Evolutionary conservation across 2,113 vertebrate species (phyloP), one percentile per base, ranked within the genome.

Genomic region (Laticauda laticaudata): DNA sequence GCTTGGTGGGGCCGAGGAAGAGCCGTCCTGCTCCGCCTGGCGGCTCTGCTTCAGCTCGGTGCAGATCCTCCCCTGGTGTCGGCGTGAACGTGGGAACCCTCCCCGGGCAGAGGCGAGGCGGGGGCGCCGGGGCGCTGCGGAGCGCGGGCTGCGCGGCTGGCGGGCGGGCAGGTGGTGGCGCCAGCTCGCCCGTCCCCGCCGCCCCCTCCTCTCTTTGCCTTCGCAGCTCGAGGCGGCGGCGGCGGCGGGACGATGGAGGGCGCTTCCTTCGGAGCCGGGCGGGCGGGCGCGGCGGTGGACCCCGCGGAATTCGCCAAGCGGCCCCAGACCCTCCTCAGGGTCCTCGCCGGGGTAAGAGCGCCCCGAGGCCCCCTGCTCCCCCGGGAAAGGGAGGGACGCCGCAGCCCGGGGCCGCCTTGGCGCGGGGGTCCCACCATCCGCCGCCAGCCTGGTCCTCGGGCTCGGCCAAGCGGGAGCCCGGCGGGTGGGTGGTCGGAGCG

Each of bases 221-320:
- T 26, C 51, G 69, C 75, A 39, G 51, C 69, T 92, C 12, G 3
- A n/a, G 86, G 91, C 54, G 81, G 90, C 87, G 45, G 45, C 61
- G 54, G 95, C 89, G 87, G 90, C 92, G 94, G 29, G 18, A 97
- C 93, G 96, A 99, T 99, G 99, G 99, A 99, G 97, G 99, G 98
- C 96, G 98, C 98, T 94, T 99, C 99, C 93, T 99, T 99, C 93
- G 99, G 99, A 97, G 99, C 99, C 91, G 99, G 99, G 91, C 97
- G 98, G 94, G 97, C 98, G 69, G 99, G 99, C 95, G 97, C 98
- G 89, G 97, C 96, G 53, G 93, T 99, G 87, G 98, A 99, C 97
- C 98, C 98, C 54, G 55, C 99, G 87, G 96, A 98, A 93, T 99
- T 99, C 95, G 97, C 98, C 34, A 98, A 98, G 94, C 98, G 99